These are phyloP conservation scores for Temnopleurus reevesii DNA, from an alignment of 53 echinoderm and acorn worm genomes.

Conservation along the genomic window DNA sequence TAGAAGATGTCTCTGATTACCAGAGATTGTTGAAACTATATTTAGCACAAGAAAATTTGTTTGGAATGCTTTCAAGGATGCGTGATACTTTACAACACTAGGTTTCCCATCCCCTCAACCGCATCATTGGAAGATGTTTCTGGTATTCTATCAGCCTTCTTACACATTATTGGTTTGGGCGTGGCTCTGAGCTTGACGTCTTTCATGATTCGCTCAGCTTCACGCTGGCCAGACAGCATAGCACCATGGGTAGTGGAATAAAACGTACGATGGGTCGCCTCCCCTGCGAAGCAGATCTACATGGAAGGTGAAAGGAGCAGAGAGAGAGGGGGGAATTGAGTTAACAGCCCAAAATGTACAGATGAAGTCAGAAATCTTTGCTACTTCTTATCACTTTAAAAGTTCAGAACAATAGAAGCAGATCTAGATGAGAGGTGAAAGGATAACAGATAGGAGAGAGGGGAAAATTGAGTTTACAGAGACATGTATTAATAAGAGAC, in stretches of 20 bases:
- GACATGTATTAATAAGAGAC: no score
- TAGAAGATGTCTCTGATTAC: no score
- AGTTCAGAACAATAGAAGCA: no score
- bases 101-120: not conserved
- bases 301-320: not conserved
- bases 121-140: not conserved
- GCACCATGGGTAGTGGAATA: slow-evolving; percentile 87
- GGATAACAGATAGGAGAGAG: no score
- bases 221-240: slow-evolving; percentile 74
- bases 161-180: not conserved
- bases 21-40: no score
- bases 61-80: not conserved
- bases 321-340: not conserved
- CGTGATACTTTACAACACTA: not conserved
- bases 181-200: slow-evolving; percentile 1
- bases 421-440: no score
- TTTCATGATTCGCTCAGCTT: slow-evolving; percentile 66
- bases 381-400: no score
- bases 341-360: no score
- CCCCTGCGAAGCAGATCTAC: slow-evolving; percentile 80
- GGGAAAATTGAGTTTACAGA: no score
- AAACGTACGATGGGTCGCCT: slow-evolving; percentile 74
- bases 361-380: no score
- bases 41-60: no score
- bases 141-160: not conserved